These are phyloP conservation scores for Pangasius djambal DNA, from an alignment of 2,797 vertebrate genomes.

Conservation along the genomic window DNA sequence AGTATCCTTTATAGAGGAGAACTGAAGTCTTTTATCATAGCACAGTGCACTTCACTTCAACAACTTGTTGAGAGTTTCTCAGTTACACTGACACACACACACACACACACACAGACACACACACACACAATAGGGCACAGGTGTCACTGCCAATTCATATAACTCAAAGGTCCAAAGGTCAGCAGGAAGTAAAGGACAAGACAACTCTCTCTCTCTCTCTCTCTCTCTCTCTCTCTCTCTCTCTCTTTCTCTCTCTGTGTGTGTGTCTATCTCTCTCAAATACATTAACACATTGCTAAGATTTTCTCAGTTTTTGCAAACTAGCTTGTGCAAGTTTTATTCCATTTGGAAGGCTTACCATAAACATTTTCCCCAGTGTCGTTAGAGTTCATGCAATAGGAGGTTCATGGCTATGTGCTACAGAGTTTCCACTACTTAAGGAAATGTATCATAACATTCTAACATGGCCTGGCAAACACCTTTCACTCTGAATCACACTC, in stretches of 20 bases:
- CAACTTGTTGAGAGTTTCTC: slow-evolving; percentile 37
- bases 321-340: too few relatives aligned
- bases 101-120: background rate
- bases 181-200: background rate
- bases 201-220: background rate
- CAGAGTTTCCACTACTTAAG: too few relatives aligned
- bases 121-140: background rate
- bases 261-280: background rate
- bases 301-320: background rate
- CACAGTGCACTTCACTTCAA: slow-evolving; percentile 28
- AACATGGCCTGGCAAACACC: too few relatives aligned
- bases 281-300: background rate
- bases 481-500: too few relatives aligned
- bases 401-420: background rate
- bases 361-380: background rate
- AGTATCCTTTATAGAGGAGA: background rate
- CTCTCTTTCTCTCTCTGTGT: background rate
- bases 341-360: background rate
- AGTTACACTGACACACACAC: slow-evolving; percentile 3
- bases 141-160: background rate
- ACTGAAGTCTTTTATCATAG: background rate
- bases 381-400: background rate
- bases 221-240: background rate
- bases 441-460: too few relatives aligned
- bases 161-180: background rate